Conservation (phyloP, 2,797 vertebrate genomes). For the Allochrocebus solatus region DNA sequence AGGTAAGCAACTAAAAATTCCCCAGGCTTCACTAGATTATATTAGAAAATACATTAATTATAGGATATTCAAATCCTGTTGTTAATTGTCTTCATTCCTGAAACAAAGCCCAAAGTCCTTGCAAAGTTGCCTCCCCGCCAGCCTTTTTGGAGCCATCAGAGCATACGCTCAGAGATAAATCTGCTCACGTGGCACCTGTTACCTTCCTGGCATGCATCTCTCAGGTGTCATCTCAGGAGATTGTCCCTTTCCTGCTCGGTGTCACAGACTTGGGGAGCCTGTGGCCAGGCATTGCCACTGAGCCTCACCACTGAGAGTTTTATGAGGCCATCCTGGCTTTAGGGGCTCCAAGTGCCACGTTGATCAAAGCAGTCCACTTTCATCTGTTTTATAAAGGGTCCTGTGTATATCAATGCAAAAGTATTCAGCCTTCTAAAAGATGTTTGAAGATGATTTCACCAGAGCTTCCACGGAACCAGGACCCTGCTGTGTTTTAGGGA, state of each 20-base stretch:
- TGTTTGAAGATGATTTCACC: neutral
- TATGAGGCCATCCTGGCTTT: no score
- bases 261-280: neutral
- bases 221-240: neutral
- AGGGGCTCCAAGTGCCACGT: neutral
- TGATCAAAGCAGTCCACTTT: neutral
- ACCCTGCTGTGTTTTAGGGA: neutral
- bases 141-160: neutral
- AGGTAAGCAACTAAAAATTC: neutral
- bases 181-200: neutral
- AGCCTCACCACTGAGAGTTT: neutral
- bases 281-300: neutral
- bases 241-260: neutral
- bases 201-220: neutral
- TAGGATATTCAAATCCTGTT: neutral
- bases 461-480: neutral
- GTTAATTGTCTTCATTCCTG: neutral
- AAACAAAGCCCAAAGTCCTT: neutral
- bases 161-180: neutral
- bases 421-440: neutral
- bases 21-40: neutral
- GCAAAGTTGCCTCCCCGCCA: neutral
- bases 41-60: neutral
- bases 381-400: neutral
- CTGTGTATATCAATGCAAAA: neutral